Conservation (phyloP, 2,113 vertebrate species). For the Scomber colias region DNA sequence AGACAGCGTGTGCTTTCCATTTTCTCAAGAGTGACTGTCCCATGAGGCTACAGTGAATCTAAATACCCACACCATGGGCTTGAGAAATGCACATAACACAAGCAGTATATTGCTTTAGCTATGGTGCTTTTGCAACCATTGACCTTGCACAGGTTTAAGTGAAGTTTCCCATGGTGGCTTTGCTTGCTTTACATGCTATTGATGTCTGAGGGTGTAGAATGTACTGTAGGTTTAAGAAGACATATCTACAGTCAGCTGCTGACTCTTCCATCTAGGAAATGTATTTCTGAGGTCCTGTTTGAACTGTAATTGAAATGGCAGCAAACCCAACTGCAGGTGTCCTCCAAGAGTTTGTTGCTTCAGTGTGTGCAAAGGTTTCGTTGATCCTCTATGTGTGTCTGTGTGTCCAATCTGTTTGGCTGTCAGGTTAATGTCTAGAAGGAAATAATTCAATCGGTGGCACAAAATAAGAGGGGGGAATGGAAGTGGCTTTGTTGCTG, state of each 20-base stretch:
- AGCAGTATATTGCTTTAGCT: neutral
- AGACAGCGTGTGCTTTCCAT: slow-evolving; percentile 29
- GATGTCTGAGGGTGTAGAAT: slow-evolving; percentile 17
- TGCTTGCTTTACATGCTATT: slow-evolving; percentile 47
- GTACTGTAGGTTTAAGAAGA: neutral
- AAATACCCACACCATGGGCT: slow-evolving; percentile 9
- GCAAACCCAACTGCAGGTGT: slow-evolving; percentile 11
- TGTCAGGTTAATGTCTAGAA: neutral
- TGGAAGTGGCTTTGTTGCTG: neutral
- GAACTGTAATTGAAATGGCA: slow-evolving; percentile 48
- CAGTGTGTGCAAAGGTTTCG: slow-evolving; percentile 4
- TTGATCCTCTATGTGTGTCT: neutral
- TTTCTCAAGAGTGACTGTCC: slow-evolving; percentile 27
- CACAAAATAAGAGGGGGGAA: neutral
- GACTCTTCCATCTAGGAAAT: slow-evolving; percentile 30
- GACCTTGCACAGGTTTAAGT: slow-evolving; percentile 26
- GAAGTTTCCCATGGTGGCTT: neutral
- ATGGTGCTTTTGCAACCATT: neutral
- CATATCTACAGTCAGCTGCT: slow-evolving; percentile 28
- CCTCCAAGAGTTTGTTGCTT: slow-evolving; percentile 24
- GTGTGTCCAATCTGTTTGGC: too few relatives aligned
- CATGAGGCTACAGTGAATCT: slow-evolving; percentile 25
- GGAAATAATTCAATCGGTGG: neutral
- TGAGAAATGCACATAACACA: neutral
- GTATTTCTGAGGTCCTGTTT: slow-evolving; percentile 27